Percentiles rank a stretch among this genome's conserved stretches.
These are phyloP conservation scores for Mythimna pallens DNA, from an alignment of 2,888 invertebrate species.

Conservation along the genomic window DNA sequence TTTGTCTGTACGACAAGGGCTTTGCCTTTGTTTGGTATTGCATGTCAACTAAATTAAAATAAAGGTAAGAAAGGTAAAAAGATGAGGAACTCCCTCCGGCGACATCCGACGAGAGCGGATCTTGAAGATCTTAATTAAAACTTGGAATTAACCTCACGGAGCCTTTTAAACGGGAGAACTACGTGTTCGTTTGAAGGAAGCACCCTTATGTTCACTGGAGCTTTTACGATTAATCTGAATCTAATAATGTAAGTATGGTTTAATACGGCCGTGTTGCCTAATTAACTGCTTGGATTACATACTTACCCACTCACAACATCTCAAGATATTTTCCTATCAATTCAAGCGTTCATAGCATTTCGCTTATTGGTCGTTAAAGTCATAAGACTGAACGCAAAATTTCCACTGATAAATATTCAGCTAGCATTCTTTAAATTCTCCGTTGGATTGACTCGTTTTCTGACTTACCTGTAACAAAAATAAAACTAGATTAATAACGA, in stretches of 20 bases:
- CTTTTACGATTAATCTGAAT: conserved; percentile 11
- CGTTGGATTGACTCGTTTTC: not conserved
- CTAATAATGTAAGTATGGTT: conserved; percentile 10
- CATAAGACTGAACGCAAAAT: not conserved
- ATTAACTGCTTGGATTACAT: not conserved
- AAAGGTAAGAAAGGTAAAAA: conserved; percentile 41
- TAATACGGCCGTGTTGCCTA: conserved; percentile 7
- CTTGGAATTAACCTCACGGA: conserved; percentile 55
- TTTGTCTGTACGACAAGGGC: conserved; percentile 24
- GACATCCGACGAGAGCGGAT: conserved; percentile 42
- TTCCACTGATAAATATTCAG: not conserved
- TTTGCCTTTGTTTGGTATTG: conserved; percentile 39
- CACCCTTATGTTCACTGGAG: conserved; percentile 11
- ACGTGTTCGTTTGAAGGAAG: conserved; percentile 7
- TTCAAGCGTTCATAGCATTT: not conserved
- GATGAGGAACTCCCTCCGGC: conserved; percentile 29
- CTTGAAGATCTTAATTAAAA: conserved; percentile 62
- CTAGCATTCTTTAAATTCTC: not conserved
- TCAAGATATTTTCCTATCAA: not conserved
- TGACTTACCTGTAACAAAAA: conserved; percentile 60
- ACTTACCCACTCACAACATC: not conserved
- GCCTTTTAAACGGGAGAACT: conserved; percentile 28
- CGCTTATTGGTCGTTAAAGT: conserved; percentile 1
- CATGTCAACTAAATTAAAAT: conserved; percentile 58
- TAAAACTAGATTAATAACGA: not conserved